Conservation (phyloP, 2,113 vertebrate genomes). For the Chaetodon auriga region DNA sequence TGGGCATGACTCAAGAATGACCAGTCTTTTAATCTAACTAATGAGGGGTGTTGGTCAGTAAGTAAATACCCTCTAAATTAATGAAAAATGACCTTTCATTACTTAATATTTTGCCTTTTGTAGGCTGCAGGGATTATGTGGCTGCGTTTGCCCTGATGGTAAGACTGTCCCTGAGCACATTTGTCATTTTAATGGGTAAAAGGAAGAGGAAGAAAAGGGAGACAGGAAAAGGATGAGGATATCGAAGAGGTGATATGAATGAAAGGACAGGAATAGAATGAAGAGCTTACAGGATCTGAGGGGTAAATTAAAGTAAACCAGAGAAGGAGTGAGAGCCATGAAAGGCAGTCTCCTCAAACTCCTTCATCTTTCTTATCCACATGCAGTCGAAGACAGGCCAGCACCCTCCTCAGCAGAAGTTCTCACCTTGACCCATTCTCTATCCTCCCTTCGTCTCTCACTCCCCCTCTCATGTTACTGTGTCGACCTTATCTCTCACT, state of each 20-base stretch:
- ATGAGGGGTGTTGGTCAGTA: slow-evolving; percentile 51
- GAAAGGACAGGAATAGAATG: slow-evolving; percentile 52
- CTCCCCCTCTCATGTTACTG: slow-evolving; percentile 54
- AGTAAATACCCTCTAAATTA: slow-evolving; percentile 23
- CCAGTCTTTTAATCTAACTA: slow-evolving; percentile 42
- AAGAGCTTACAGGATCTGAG: slow-evolving; percentile 49
- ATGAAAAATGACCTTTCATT: slow-evolving; percentile 30
- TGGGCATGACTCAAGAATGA: slow-evolving; percentile 55
- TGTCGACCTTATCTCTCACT: slow-evolving; percentile 43
- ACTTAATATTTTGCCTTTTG: slow-evolving; percentile 29
- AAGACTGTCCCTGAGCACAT: neutral
- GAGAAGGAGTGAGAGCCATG: slow-evolving; percentile 20
- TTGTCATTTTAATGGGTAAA: slow-evolving; percentile 19
- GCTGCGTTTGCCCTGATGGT: neutral
- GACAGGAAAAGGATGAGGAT: slow-evolving; percentile 69
- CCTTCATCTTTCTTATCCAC: slow-evolving; percentile 61
- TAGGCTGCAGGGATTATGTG: neutral
- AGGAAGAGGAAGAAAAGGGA: slow-evolving; percentile 49
- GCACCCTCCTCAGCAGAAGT: slow-evolving; percentile 56
- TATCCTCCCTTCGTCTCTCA: slow-evolving; percentile 4
- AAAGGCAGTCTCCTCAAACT: slow-evolving; percentile 40
- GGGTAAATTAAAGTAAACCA: slow-evolving; percentile 39
- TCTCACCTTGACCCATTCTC: slow-evolving; percentile 65
- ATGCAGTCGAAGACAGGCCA: slow-evolving; percentile 53
- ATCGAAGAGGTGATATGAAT: slow-evolving; percentile 50